phyloP scores from a whole-genome alignment of 2,113 vertebrate genomes.

The Psettodes erumei region DNA sequence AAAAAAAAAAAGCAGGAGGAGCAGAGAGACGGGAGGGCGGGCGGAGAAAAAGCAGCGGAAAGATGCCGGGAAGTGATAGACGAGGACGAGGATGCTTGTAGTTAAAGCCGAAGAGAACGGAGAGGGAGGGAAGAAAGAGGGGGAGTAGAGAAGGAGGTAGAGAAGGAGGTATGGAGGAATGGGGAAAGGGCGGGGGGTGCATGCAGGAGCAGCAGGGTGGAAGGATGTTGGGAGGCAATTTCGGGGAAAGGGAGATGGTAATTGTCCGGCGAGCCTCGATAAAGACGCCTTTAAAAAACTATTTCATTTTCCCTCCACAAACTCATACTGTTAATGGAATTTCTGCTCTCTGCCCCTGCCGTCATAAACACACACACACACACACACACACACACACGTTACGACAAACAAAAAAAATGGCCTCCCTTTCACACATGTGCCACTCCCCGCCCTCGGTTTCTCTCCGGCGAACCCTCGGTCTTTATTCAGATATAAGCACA shows the following conservation, averaged over 20 bases:
- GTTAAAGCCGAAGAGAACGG: not conserved
- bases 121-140: not conserved
- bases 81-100: not conserved
- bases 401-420: slow-evolving; percentile 34
- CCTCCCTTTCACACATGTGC: slow-evolving; percentile 20
- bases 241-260: slow-evolving; percentile 28
- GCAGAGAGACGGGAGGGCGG: not conserved
- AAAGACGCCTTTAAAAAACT: slow-evolving; percentile 51
- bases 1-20: slow-evolving; percentile 10
- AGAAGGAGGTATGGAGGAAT: not conserved
- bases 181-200: not conserved
- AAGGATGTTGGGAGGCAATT: slow-evolving; percentile 13
- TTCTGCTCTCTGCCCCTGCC: slow-evolving; percentile 49
- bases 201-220: not conserved
- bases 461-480: slow-evolving; percentile 16
- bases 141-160: not conserved
- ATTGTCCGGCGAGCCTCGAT: slow-evolving; percentile 44
- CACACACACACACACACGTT: slow-evolving; percentile 16
- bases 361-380: slow-evolving; percentile 27
- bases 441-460: slow-evolving; percentile 6
- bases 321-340: slow-evolving; percentile 62
- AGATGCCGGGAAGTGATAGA: not conserved
- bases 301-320: slow-evolving; percentile 57
- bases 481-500: slow-evolving; percentile 39
- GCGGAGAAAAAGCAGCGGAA: not conserved